Evolutionary conservation across 2,888 invertebrate genomes (phyloP).

Genomic region (Aelia acuminata): DNA sequence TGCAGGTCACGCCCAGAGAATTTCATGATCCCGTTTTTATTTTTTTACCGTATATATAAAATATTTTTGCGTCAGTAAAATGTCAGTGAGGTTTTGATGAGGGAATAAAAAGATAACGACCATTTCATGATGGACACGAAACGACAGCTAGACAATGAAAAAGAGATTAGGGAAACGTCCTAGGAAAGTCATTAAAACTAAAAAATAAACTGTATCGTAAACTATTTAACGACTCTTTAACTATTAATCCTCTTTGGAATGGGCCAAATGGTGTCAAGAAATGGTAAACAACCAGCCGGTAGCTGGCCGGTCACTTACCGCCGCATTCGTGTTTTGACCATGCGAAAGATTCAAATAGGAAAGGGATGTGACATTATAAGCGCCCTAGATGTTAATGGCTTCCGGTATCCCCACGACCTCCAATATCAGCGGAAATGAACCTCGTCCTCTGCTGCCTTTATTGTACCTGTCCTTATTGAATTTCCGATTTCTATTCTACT

Average conservation of each 20-base stretch:
- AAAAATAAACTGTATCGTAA: background rate
- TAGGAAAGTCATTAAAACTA: background rate
- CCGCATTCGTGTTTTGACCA: background rate
- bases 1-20: too few species aligned
- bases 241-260: background rate
- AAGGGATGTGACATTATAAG: background rate
- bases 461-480: conserved; percentile 4
- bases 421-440: conserved; percentile 33
- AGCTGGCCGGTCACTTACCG: too few species aligned
- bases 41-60: too few species aligned
- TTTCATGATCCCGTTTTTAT: too few species aligned
- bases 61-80: too few species aligned
- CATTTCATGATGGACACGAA: background rate
- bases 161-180: background rate
- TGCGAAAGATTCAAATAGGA: background rate
- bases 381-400: conserved; percentile 12
- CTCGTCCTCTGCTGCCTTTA: background rate
- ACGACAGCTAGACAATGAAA: background rate
- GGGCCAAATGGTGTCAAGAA: background rate
- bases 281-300: too few species aligned
- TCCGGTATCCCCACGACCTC: background rate
- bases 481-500: background rate
- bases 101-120: background rate
- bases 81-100: too few species aligned
- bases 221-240: background rate